phyloP scores from a whole-genome alignment of 2,888 invertebrate genomes.

The Apamea sordens region DNA sequence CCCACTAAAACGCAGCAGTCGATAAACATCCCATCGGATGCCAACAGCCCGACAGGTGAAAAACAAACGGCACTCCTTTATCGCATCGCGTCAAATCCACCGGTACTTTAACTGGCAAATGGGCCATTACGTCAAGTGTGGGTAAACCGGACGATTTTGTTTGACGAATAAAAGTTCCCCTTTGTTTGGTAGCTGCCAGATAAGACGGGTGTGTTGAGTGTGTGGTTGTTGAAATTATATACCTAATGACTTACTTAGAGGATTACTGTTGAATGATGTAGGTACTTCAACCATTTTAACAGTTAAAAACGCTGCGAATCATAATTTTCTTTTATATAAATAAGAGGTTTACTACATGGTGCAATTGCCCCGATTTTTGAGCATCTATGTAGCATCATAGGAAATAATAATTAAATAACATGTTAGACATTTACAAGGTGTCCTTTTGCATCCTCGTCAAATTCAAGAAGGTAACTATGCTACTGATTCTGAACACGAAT shows the following conservation, averaged over 20 bases:
- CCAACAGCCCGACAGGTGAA: slow-evolving; percentile 61
- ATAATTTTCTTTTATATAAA: not conserved
- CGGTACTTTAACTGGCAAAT: slow-evolving; percentile 74
- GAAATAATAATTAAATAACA: not conserved
- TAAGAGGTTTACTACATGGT: not conserved
- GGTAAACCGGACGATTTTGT: slow-evolving; percentile 68
- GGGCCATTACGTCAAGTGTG: slow-evolving; percentile 73
- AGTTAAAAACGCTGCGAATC: not conserved
- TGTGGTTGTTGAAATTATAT: slow-evolving; percentile 22
- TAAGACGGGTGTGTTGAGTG: slow-evolving; percentile 36
- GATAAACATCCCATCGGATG: slow-evolving; percentile 58
- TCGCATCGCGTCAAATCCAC: slow-evolving; percentile 77
- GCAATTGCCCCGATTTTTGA: not conserved
- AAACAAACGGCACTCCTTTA: slow-evolving; percentile 70
- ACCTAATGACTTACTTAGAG: not conserved
- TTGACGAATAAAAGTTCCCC: slow-evolving; percentile 67
- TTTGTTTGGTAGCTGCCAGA: slow-evolving; percentile 59
- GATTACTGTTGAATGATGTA: not conserved
- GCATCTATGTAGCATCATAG: not conserved
- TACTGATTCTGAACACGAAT: too few relatives aligned
- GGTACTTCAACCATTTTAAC: not conserved
- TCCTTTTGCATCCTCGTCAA: too few relatives aligned
- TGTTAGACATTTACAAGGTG: too few relatives aligned
- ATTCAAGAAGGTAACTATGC: too few relatives aligned
- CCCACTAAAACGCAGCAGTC: slow-evolving; percentile 39